These are phyloP conservation scores for Desoria tigrina DNA, from an alignment of 2,888 invertebrate species.

Conservation along the genomic window DNA sequence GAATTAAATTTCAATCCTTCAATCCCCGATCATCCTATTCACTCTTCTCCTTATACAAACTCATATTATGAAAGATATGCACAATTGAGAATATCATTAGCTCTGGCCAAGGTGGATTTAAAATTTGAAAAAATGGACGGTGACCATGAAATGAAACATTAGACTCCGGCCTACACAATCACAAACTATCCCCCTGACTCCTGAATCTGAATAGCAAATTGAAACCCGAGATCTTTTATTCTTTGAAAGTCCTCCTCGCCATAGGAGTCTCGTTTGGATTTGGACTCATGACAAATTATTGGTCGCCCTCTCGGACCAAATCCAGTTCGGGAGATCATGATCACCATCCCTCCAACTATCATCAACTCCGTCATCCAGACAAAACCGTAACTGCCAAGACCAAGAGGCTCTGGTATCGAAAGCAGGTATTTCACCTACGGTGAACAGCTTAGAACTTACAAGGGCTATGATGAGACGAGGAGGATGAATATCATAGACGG, in stretches of 20 bases:
- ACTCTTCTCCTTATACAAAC: too few relatives aligned
- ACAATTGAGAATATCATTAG: too few relatives aligned
- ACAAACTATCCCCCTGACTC: slow-evolving; percentile 5
- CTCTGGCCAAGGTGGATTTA: too few relatives aligned
- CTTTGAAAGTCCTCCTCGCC: slow-evolving; percentile 9
- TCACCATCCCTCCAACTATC: background rate
- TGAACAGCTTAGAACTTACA: too few relatives aligned
- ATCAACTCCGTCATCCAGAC: too few relatives aligned
- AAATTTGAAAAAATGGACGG: background rate
- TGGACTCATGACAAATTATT: slow-evolving; percentile 23
- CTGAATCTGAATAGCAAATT: slow-evolving; percentile 24
- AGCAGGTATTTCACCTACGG: too few relatives aligned
- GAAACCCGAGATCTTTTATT: slow-evolving; percentile 6
- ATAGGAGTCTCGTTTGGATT: slow-evolving; percentile 9
- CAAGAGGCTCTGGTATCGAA: background rate
- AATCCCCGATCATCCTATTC: too few relatives aligned
- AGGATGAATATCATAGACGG: too few relatives aligned
- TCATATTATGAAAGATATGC: too few relatives aligned
- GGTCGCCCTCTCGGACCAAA: slow-evolving; percentile 9
- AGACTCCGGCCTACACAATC: background rate
- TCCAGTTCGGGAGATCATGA: background rate
- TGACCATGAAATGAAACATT: slow-evolving; percentile 23
- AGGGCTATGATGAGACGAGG: too few relatives aligned
- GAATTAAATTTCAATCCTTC: too few relatives aligned
- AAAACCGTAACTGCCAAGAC: background rate